Conservation (phyloP, 2,113 vertebrate genomes). For the Eptatretus burgeri region DNA sequence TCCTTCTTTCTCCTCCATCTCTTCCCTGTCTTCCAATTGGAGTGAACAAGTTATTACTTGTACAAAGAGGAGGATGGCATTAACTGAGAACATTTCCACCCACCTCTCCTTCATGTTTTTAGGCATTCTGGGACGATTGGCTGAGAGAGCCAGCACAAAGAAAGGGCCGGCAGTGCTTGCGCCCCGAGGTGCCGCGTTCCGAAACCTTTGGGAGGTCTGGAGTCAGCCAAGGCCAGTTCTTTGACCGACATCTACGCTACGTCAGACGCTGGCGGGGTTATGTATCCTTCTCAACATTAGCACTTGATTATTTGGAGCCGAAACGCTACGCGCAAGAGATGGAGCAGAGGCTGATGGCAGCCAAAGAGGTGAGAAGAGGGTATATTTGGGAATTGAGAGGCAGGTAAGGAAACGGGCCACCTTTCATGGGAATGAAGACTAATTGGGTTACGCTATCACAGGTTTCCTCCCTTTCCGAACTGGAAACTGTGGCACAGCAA, state of each 20-base stretch:
- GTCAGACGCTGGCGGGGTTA: slow-evolving; percentile 68
- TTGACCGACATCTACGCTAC: slow-evolving; percentile 68
- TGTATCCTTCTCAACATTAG: slow-evolving; percentile 47
- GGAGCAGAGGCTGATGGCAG: slow-evolving; percentile 25
- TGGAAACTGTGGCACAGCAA: not conserved
- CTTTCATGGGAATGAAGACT: slow-evolving; percentile 30
- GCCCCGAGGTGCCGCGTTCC: slow-evolving; percentile 57
- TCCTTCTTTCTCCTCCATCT: too few species aligned
- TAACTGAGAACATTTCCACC: too few species aligned
- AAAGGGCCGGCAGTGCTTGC: slow-evolving; percentile 34
- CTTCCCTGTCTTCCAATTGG: too few species aligned
- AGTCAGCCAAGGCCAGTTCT: slow-evolving; percentile 81
- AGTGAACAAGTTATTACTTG: too few species aligned
- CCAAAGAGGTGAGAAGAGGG: slow-evolving; percentile 21
- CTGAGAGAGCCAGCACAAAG: slow-evolving; percentile 59
- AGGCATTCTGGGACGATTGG: slow-evolving; percentile 87
- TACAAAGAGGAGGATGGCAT: too few species aligned
- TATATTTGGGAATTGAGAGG: not conserved
- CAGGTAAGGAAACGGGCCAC: not conserved
- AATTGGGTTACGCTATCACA: slow-evolving; percentile 7
- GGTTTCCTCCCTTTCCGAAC: not conserved
- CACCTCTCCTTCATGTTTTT: slow-evolving; percentile 35
- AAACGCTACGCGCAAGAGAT: slow-evolving; percentile 27
- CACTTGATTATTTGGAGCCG: slow-evolving; percentile 34
- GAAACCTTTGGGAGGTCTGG: slow-evolving; percentile 69